Conservation (phyloP, 2,113 vertebrate species). For the Neomonachus schauinslandi region DNA sequence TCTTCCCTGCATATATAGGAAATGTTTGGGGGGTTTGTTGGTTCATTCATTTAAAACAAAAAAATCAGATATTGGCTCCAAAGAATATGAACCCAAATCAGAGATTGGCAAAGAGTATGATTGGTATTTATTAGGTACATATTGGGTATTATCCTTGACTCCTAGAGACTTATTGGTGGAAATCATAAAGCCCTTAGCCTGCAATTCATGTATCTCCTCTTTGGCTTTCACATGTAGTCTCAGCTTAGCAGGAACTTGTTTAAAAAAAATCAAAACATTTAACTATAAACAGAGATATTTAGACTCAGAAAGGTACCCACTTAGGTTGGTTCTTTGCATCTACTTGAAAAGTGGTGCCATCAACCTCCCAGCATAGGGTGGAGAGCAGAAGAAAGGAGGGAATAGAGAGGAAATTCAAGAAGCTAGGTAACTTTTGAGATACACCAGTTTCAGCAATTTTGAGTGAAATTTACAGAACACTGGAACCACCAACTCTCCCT, state of each 20-base stretch:
- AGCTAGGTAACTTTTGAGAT: neutral
- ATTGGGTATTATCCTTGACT: neutral
- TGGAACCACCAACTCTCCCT: neutral
- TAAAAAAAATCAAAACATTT: constrained; percentile 6
- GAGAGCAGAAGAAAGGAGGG: neutral
- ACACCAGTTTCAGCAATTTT: neutral
- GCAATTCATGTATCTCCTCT: neutral
- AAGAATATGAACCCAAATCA: constrained; percentile 9
- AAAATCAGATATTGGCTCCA: neutral
- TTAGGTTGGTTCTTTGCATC: neutral
- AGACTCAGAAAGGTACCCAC: neutral
- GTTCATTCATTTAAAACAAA: neutral
- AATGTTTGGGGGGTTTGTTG: neutral
- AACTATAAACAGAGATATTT: neutral
- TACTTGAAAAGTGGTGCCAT: neutral
- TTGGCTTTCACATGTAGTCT: neutral
- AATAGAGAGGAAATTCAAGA: neutral
- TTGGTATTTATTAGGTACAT: neutral
- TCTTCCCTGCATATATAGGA: neutral
- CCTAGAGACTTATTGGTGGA: neutral
- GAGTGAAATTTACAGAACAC: neutral
- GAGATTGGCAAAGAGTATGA: neutral
- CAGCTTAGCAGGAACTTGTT: neutral
- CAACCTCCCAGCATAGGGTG: neutral
- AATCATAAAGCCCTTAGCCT: neutral